Evolutionary conservation across 2,888 invertebrate species (phyloP).

Genomic region (Lumbricus terrestris): DNA sequence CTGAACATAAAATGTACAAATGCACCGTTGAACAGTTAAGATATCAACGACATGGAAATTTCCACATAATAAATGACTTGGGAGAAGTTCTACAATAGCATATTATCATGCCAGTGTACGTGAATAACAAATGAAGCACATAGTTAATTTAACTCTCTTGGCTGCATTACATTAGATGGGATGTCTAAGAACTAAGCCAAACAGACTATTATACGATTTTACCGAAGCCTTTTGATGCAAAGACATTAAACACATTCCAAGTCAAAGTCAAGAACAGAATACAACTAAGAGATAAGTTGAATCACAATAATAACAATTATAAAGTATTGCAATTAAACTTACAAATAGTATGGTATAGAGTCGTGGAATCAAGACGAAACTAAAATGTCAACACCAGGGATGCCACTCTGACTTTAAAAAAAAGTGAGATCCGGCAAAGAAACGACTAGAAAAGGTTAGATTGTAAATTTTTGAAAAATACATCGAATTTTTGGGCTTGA

Average conservation of each 20-base stretch:
- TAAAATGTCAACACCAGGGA: too few species aligned
- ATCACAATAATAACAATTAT: not conserved
- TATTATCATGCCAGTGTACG: not conserved
- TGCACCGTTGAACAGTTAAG: not conserved
- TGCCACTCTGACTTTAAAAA: too few species aligned
- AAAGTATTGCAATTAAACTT: not conserved
- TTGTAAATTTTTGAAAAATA: too few species aligned
- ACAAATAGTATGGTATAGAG: too few species aligned
- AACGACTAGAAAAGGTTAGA: too few species aligned
- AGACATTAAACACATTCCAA: not conserved
- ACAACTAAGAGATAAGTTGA: not conserved
- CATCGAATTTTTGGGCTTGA: too few species aligned
- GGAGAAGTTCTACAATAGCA: not conserved
- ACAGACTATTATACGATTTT: not conserved
- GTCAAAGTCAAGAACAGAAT: not conserved
- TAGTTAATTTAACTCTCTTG: not conserved
- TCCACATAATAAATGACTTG: not conserved
- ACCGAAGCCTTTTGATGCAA: not conserved
- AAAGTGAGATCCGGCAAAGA: too few species aligned
- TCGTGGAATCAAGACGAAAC: not conserved
- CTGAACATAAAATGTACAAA: not conserved
- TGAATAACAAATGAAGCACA: not conserved
- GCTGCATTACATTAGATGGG: not conserved
- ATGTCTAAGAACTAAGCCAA: not conserved
- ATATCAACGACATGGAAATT: not conserved